Conservation (phyloP, 2,113 vertebrate genomes). For the Gila orcuttii region DNA sequence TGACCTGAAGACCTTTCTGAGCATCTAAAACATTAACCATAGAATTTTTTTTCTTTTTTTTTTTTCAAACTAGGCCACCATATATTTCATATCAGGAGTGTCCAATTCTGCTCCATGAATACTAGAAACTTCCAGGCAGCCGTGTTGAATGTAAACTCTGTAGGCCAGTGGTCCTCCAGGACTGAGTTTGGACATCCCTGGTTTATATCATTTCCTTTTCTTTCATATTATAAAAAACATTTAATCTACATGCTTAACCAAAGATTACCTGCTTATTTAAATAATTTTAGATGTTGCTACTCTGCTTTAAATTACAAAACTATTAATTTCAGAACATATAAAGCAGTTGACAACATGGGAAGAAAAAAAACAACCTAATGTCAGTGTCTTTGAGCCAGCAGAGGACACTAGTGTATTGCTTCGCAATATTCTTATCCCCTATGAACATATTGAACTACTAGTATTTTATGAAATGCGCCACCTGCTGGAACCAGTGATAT, state of each 20-base stretch:
- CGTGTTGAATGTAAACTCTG: no score
- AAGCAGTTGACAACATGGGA: background rate
- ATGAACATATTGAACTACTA: slow-evolving; percentile 1
- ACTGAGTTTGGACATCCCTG: no score
- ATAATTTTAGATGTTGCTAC: background rate
- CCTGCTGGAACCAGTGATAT: background rate
- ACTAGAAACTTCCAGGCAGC: no score
- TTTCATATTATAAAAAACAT: background rate
- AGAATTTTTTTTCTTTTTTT: no score
- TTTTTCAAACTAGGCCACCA: background rate
- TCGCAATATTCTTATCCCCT: background rate
- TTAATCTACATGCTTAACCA: background rate
- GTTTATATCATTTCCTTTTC: no score
- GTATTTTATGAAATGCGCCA: slow-evolving; percentile 11
- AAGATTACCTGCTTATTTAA: slow-evolving; percentile 1
- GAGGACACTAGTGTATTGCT: slow-evolving; percentile 41
- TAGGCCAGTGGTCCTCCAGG: no score
- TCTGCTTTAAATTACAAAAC: background rate
- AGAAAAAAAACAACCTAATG: no score
- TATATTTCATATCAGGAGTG: background rate
- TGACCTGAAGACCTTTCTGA: background rate
- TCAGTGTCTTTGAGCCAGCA: slow-evolving; percentile 8
- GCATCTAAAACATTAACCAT: background rate
- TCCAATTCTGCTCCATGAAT: no score
- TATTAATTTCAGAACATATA: background rate